Evolutionary conservation across 2,888 invertebrate species (phyloP).

Genomic region (Taphrorychus bicolor): DNA sequence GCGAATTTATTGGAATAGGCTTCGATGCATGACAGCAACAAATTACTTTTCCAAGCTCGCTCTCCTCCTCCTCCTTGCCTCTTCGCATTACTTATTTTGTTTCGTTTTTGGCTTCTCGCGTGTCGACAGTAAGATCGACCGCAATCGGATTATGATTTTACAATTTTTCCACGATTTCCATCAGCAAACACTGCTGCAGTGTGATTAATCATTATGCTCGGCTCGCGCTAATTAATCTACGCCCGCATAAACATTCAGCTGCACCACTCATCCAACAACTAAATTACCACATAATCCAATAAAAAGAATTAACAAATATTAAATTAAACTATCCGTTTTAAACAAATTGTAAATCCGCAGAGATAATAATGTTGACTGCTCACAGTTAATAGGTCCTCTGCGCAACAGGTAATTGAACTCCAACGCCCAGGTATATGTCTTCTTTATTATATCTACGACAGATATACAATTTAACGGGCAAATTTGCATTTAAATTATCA

Average conservation of each 20-base stretch:
- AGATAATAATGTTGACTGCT: background rate
- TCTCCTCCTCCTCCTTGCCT: no score
- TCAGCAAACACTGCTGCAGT: background rate
- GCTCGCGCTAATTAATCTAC: no score
- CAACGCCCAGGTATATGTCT: background rate
- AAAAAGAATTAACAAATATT: background rate
- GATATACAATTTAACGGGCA: no score
- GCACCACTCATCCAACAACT: background rate
- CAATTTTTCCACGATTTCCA: background rate
- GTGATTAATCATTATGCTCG: no score
- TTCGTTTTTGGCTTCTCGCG: background rate
- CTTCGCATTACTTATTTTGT: background rate
- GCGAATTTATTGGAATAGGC: conserved; percentile 22
- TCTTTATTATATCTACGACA: background rate
- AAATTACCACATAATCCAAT: background rate
- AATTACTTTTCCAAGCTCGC: conserved; percentile 21
- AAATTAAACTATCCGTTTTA: background rate
- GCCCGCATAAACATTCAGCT: background rate
- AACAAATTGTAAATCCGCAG: background rate
- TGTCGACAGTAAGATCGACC: background rate
- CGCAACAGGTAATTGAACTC: background rate
- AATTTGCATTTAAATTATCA: no score
- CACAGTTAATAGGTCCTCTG: background rate
- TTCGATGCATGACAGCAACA: conserved; percentile 16
- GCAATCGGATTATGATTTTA: no score